Conservation (phyloP, 2,888 invertebrate genomes). For the Pristionchus japonicus region DNA sequence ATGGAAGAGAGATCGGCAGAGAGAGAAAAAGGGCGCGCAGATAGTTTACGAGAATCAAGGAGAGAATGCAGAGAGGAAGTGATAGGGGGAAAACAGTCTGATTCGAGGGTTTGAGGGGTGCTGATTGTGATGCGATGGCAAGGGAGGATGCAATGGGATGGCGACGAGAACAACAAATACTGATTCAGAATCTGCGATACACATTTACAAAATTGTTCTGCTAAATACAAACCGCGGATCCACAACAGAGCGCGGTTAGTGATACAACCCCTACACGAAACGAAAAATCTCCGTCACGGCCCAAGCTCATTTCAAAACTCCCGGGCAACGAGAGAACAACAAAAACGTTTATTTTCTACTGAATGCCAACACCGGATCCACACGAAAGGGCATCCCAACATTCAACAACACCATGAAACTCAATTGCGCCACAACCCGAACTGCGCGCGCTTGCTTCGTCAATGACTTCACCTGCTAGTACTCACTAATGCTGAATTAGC, state of each 20-base stretch:
- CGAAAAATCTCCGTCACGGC: no score
- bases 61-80: background rate
- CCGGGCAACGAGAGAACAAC: no score
- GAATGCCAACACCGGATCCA: background rate
- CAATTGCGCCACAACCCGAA: background rate
- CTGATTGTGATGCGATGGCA: background rate
- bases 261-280: no score
- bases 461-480: background rate
- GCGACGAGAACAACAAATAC: background rate
- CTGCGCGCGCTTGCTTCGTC: background rate
- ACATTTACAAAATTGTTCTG: no score
- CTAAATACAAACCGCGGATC: no score
- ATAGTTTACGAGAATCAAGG: slow-evolving; percentile 4
- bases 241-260: no score
- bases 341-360: background rate
- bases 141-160: background rate
- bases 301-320: no score
- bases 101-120: background rate
- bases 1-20: background rate
- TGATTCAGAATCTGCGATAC: background rate
- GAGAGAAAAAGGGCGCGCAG: background rate
- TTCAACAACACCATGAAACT: background rate
- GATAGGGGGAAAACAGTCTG: background rate
- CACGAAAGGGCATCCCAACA: background rate
- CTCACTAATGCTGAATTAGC: background rate